phyloP scores from a whole-genome alignment of 1,140 invertebrate species.

The Zaprionus vittiger region DNA sequence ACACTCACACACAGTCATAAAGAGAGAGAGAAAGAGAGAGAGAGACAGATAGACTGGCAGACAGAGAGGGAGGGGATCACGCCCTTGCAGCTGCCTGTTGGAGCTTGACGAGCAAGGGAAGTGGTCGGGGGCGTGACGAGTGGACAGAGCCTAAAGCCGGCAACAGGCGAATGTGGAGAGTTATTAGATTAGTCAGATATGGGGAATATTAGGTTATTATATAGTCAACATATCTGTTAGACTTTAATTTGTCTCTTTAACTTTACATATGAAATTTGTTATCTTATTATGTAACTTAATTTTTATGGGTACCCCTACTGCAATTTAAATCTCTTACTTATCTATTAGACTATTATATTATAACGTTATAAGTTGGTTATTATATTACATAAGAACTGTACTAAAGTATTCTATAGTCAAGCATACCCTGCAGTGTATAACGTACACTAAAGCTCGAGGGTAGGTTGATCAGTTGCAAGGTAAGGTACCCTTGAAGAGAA shows the following conservation, averaged over 20 bases:
- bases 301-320: too few species aligned
- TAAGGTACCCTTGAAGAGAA: too few species aligned
- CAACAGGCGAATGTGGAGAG: slow-evolving; percentile 48
- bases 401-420: neutral
- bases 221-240: too few species aligned
- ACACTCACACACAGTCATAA: neutral
- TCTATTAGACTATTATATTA: neutral
- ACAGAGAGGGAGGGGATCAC: neutral
- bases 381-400: neutral
- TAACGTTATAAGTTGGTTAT: neutral
- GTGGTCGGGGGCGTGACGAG: slow-evolving; percentile 22
- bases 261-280: too few species aligned
- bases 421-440: neutral
- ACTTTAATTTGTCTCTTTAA: too few species aligned
- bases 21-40: neutral
- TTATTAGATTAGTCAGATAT: neutral
- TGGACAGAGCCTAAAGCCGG: slow-evolving; percentile 58
- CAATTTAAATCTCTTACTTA: neutral
- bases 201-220: neutral
- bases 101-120: slow-evolving; percentile 65
- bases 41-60: neutral
- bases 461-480: neutral
- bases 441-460: neutral
- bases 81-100: slow-evolving; percentile 63
- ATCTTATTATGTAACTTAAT: too few species aligned